Percentiles rank a stretch among this genome's conserved stretches.
Evolutionary conservation across 2,888 invertebrate species (phyloP).

Genomic region (Aphodius sticticus): DNA sequence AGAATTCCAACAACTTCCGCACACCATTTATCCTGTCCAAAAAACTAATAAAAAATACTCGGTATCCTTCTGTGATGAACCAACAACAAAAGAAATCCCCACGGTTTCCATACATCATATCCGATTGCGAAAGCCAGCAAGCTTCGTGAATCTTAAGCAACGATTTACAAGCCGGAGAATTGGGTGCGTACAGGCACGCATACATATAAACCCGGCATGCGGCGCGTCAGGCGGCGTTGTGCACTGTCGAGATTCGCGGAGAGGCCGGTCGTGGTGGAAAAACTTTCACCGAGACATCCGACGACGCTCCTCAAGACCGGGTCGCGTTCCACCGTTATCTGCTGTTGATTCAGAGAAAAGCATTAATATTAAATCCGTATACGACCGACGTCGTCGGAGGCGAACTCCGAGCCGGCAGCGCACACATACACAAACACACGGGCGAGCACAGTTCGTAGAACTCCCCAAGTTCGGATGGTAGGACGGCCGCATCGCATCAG

Average conservation of each 20-base stretch:
- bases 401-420: constrained; percentile 31
- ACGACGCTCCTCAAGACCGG: background rate
- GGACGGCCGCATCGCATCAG: background rate
- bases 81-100: background rate
- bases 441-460: constrained; percentile 19
- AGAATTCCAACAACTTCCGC: no score
- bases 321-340: constrained; percentile 33
- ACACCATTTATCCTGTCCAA: no score
- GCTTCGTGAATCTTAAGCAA: background rate
- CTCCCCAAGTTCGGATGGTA: constrained; percentile 23
- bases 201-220: background rate
- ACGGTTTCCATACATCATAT: background rate
- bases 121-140: background rate
- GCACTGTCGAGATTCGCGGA: background rate
- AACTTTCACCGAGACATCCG: constrained; percentile 4
- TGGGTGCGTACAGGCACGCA: background rate
- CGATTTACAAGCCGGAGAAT: background rate
- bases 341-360: constrained; percentile 39
- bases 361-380: constrained; percentile 39
- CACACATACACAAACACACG: constrained; percentile 30
- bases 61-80: background rate
- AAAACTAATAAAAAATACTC: no score
- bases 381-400: constrained; percentile 32
- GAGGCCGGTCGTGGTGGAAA: background rate
- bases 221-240: background rate